Percentiles rank a stretch among this genome's conserved stretches.
Conservation (phyloP, 1,140 invertebrate species). For the Forficula auricularia region DNA sequence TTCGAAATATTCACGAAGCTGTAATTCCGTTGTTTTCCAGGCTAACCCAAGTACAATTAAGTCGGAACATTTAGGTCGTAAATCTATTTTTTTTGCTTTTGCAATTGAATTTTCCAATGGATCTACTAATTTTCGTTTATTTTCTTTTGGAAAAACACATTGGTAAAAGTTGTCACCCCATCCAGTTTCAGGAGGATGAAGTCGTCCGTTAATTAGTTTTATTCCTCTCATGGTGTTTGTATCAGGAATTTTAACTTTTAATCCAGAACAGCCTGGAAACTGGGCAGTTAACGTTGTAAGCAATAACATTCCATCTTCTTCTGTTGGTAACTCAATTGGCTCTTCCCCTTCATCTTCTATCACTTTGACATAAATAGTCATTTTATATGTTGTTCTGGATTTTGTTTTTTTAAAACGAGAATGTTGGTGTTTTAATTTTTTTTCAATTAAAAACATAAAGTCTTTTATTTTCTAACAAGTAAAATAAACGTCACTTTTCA, state of each 20-base stretch:
- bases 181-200: conserved; percentile 51
- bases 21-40: conserved; percentile 44
- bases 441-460: too few relatives aligned
- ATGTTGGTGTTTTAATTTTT: too few relatives aligned
- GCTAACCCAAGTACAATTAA: conserved; percentile 80
- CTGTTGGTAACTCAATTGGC: conserved; percentile 78
- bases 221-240: conserved; percentile 71
- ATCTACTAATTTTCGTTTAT: not conserved
- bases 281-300: conserved; percentile 76
- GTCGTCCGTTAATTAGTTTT: conserved; percentile 62
- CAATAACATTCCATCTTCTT: conserved; percentile 71
- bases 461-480: too few relatives aligned
- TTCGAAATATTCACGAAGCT: conserved; percentile 39
- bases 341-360: conserved; percentile 81
- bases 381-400: too few relatives aligned
- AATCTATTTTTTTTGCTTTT: conserved; percentile 30
- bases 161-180: conserved; percentile 28
- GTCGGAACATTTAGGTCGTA: conserved; percentile 66
- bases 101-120: conserved; percentile 28
- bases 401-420: too few relatives aligned
- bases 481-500: too few relatives aligned
- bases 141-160: conserved; percentile 40
- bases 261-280: conserved; percentile 80
- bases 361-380: conserved; percentile 24
- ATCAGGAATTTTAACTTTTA: conserved; percentile 80